phyloP scores from a whole-genome alignment of 2,888 invertebrate species.

The Cosmia trapezina region DNA sequence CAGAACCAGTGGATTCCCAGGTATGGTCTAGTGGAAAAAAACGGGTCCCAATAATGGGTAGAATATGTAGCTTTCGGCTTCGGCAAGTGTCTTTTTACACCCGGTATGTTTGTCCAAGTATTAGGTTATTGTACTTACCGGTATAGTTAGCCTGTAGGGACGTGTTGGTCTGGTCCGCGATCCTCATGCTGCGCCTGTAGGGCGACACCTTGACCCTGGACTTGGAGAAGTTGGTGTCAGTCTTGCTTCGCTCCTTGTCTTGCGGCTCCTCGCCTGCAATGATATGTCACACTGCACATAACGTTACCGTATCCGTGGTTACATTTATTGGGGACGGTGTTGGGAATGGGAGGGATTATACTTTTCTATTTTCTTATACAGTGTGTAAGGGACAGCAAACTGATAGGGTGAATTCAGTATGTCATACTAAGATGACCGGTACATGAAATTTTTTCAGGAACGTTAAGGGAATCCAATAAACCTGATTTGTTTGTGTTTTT shows the following conservation, averaged over 20 bases:
- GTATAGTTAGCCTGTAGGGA: constrained; percentile 85
- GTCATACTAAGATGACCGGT: no score
- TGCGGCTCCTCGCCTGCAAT: constrained; percentile 66
- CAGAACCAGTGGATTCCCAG: no score
- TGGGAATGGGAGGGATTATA: background rate
- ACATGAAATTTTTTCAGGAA: no score
- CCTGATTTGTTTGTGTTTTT: no score
- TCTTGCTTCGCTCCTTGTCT: constrained; percentile 72
- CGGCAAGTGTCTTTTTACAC: no score
- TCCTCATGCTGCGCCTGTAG: constrained; percentile 80
- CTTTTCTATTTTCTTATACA: background rate
- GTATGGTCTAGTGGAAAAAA: no score
- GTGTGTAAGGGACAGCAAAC: no score
- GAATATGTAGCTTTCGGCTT: no score
- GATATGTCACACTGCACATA: constrained; percentile 74
- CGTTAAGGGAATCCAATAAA: no score
- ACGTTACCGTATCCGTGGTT: constrained; percentile 65
- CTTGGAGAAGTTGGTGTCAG: constrained; percentile 85
- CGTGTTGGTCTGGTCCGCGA: constrained; percentile 78
- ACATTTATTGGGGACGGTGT: no score
- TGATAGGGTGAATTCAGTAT: no score
- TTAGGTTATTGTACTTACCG: constrained; percentile 70
- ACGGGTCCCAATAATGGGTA: no score
- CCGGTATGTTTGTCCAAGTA: background rate
- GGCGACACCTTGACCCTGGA: constrained; percentile 88